A percentile compares a stretch with the other conserved stretches of the same genome.
Conservation (phyloP, 2,888 invertebrate genomes). For the Volucella inanis region DNA sequence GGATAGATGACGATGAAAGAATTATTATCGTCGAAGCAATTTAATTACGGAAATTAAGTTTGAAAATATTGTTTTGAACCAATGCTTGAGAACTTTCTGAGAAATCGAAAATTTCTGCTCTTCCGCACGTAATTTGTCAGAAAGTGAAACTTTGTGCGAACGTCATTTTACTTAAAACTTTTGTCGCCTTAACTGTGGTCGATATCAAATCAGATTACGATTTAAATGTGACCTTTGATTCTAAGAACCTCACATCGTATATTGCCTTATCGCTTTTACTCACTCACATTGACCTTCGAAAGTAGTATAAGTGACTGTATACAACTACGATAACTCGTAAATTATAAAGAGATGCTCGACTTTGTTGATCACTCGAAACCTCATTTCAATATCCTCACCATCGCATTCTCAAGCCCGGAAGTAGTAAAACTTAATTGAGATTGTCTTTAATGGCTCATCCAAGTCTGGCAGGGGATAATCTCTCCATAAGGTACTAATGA, state of each 20-base stretch:
- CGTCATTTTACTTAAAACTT: neutral
- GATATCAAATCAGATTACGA: constrained; percentile 47
- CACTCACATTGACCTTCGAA: constrained; percentile 8
- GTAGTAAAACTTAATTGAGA: too few species aligned
- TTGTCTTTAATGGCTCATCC: too few species aligned
- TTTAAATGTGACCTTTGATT: constrained; percentile 16
- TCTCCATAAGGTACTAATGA: too few species aligned
- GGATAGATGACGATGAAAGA: neutral
- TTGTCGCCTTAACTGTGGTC: neutral
- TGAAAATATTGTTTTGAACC: constrained; percentile 3
- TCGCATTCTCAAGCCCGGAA: too few species aligned
- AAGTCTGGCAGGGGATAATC: too few species aligned
- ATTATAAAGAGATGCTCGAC: too few species aligned
- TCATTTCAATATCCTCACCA: too few species aligned
- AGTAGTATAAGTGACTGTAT: constrained; percentile 30
- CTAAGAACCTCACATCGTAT: neutral
- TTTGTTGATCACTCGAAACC: neutral
- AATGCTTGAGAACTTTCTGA: constrained; percentile 1
- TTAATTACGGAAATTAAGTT: constrained; percentile 9
- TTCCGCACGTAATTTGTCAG: too few species aligned
- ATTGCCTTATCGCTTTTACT: neutral
- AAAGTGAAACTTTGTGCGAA: too few species aligned
- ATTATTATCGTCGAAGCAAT: neutral
- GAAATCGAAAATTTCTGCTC: constrained; percentile 8
- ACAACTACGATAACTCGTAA: too few species aligned